These are phyloP conservation scores for Scomber colias DNA, from an alignment of 2,113 vertebrate genomes.

Conservation along the genomic window DNA sequence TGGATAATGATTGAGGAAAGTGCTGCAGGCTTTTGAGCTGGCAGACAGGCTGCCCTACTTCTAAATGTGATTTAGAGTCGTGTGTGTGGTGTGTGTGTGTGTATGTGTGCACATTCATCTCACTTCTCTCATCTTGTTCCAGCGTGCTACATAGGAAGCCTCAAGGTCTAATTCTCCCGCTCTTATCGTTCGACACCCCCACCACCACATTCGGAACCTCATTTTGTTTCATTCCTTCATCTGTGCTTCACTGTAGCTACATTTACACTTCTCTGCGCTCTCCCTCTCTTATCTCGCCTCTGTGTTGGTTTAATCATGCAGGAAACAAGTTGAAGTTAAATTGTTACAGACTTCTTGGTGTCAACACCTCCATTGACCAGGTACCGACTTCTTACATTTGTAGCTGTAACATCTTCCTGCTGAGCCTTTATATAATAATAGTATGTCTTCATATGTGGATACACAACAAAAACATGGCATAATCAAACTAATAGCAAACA, in stretches of 20 bases:
- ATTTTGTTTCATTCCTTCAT: conserved; percentile 23
- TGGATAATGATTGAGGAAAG: conserved; percentile 73
- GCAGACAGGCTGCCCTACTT: conserved; percentile 74
- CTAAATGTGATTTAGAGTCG: conserved; percentile 59
- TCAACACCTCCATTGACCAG: too few species aligned
- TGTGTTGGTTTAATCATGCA: conserved; percentile 33
- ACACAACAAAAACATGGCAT: too few species aligned
- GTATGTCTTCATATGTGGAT: background rate
- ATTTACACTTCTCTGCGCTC: background rate
- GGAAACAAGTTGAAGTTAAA: background rate
- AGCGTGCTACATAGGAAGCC: conserved; percentile 46
- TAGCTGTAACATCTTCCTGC: too few species aligned
- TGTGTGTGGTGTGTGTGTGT: conserved; percentile 21
- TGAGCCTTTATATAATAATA: too few species aligned
- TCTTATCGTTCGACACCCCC: conserved; percentile 24
- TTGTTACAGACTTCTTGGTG: too few species aligned
- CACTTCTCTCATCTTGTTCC: conserved; percentile 62
- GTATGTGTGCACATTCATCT: conserved; percentile 36
- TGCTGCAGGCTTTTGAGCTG: conserved; percentile 69
- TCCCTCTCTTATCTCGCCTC: conserved; percentile 8
- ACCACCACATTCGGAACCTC: background rate
- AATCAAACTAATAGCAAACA: background rate
- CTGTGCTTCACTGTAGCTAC: conserved; percentile 5
- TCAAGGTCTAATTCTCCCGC: conserved; percentile 55
- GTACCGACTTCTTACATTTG: too few species aligned